Evolutionary conservation across 2,113 vertebrate genomes (phyloP).

Genomic region (Reinhardtius hippoglossoides): DNA sequence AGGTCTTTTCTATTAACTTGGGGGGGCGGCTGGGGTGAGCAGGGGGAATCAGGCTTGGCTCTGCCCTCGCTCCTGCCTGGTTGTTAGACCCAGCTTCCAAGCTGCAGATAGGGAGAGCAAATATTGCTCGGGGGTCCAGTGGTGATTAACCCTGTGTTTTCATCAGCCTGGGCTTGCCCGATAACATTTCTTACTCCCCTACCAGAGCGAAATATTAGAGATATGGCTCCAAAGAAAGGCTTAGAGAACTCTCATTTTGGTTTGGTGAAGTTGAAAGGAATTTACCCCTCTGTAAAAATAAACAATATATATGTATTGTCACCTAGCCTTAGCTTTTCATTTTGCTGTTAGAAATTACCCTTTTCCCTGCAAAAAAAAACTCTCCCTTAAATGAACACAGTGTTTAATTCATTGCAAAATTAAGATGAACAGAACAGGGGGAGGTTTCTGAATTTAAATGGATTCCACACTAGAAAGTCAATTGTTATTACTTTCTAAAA

Average conservation of each 20-base stretch:
- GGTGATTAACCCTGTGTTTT: slow-evolving; percentile 78
- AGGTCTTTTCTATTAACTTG: slow-evolving; percentile 83
- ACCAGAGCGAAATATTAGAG: slow-evolving; percentile 52
- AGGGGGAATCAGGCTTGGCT: slow-evolving; percentile 57
- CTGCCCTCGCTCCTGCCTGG: slow-evolving; percentile 38
- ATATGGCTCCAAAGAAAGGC: slow-evolving; percentile 40
- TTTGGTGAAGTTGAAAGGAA: slow-evolving; percentile 30
- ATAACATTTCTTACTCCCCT: slow-evolving; percentile 68
- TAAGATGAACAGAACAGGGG: slow-evolving; percentile 20
- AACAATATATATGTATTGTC: neutral
- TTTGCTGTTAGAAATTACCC: slow-evolving; percentile 29
- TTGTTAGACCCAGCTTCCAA: slow-evolving; percentile 59
- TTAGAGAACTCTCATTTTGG: slow-evolving; percentile 51
- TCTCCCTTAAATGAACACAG: slow-evolving; percentile 44
- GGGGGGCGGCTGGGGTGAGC: slow-evolving; percentile 50
- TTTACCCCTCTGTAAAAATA: slow-evolving; percentile 2
- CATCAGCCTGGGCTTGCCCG: slow-evolving; percentile 73
- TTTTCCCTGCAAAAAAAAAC: slow-evolving; percentile 13
- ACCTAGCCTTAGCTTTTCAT: slow-evolving; percentile 17
- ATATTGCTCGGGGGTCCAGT: slow-evolving; percentile 68
- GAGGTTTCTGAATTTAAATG: slow-evolving; percentile 23
- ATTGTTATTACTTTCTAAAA: slow-evolving; percentile 52
- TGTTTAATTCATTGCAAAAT: slow-evolving; percentile 57
- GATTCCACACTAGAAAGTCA: slow-evolving; percentile 29
- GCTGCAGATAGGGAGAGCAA: slow-evolving; percentile 59